These are phyloP conservation scores for Lampris megalopsis DNA, from an alignment of 2,113 vertebrate genomes.

Conservation along the genomic window DNA sequence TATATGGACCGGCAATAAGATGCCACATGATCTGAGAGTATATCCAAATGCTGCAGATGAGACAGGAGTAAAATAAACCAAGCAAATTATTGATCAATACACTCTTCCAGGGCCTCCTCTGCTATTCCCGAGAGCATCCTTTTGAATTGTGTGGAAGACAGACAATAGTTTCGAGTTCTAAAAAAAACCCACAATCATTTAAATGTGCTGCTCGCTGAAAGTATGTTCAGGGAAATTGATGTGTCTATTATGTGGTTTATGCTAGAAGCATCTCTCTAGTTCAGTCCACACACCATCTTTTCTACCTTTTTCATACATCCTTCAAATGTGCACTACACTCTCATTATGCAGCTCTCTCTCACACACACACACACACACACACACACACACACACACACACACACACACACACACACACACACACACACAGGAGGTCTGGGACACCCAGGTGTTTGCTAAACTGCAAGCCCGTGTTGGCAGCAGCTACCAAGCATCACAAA, in stretches of 20 bases:
- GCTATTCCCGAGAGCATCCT: neutral
- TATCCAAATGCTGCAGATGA: conserved; percentile 3
- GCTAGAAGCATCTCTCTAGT: neutral
- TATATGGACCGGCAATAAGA: conserved; percentile 56
- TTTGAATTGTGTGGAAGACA: neutral
- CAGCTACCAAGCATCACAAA: conserved; percentile 61
- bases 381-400: conserved; percentile 47
- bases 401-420: conserved; percentile 39
- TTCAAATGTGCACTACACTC: conserved; percentile 37
- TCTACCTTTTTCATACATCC: neutral
- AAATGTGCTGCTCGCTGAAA: neutral
- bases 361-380: neutral
- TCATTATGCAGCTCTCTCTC: conserved; percentile 41
- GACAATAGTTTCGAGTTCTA: conserved; percentile 1
- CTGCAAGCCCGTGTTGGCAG: conserved; percentile 66
- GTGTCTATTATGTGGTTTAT: neutral
- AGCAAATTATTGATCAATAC: conserved; percentile 32
- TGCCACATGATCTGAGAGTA: conserved; percentile 15
- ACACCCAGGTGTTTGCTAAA: conserved; percentile 80
- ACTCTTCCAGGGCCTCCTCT: neutral
- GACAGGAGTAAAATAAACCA: conserved; percentile 30
- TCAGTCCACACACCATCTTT: neutral
- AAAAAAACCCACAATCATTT: neutral
- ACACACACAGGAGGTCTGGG: conserved; percentile 42
- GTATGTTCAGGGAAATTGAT: conserved; percentile 11